A percentile compares a stretch with the other conserved stretches of the same genome.
These are phyloP conservation scores for Haemorhous mexicanus DNA, from an alignment of 2,113 vertebrate genomes.

Conservation along the genomic window DNA sequence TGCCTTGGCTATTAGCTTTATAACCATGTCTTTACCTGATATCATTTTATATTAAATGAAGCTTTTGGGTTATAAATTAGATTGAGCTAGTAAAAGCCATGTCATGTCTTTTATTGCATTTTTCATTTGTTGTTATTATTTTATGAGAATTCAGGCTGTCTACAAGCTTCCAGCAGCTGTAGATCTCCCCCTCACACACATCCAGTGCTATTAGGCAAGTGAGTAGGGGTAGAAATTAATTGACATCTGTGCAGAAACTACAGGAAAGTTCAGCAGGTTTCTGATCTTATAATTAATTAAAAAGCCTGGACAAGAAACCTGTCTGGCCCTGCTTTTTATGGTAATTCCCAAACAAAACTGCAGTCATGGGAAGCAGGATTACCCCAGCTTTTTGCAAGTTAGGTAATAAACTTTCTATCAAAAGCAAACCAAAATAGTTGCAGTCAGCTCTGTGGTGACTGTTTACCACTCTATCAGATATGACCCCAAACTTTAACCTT, in stretches of 20 bases:
- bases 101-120: constrained; percentile 52
- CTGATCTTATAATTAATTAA: constrained; percentile 14
- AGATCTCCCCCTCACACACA: not conserved
- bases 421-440: not conserved
- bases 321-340: not conserved
- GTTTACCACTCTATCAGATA: not conserved
- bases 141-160: constrained; percentile 44
- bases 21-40: not conserved
- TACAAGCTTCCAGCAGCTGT: constrained; percentile 7
- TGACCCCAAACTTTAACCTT: not conserved
- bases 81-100: constrained; percentile 51
- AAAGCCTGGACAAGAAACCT: not conserved
- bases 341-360: not conserved
- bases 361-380: not conserved
- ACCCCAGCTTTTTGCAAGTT: not conserved
- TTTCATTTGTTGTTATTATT: constrained; percentile 64
- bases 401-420: not conserved
- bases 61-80: constrained; percentile 55
- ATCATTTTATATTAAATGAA: constrained; percentile 53
- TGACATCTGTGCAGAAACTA: not conserved
- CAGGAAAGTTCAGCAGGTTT: not conserved
- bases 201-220: not conserved
- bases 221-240: not conserved
- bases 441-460: not conserved
- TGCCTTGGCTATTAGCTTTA: constrained; percentile 16